Evolutionary conservation across 2,797 vertebrate species (phyloP).

Genomic region (Tragelaphus oryx): DNA sequence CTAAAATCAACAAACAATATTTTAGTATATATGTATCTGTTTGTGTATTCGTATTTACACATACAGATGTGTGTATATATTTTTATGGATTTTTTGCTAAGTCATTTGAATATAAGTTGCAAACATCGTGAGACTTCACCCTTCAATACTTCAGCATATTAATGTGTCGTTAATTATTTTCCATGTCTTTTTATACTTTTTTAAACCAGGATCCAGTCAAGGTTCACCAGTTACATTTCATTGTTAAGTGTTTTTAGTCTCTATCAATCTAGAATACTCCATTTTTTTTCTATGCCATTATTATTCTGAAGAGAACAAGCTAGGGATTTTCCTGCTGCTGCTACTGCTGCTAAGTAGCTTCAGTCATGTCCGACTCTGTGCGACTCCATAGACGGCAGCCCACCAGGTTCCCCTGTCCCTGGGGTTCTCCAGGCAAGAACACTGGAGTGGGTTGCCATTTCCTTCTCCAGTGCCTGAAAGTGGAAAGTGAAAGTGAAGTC

Average conservation of each 20-base stretch:
- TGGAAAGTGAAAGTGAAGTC: too few relatives aligned
- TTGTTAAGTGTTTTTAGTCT: background rate
- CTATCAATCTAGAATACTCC: background rate
- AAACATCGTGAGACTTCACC: background rate
- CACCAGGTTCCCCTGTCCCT: too few relatives aligned
- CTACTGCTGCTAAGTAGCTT: too few relatives aligned
- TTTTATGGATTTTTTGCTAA: background rate
- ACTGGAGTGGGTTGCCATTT: too few relatives aligned
- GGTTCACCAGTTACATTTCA: slow-evolving; percentile 10
- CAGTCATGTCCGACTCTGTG: too few relatives aligned
- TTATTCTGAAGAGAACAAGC: background rate
- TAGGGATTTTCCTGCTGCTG: background rate
- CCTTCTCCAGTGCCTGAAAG: too few relatives aligned
- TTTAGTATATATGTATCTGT: background rate
- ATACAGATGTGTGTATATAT: background rate
- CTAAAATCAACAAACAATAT: background rate
- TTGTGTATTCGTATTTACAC: background rate
- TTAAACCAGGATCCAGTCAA: background rate
- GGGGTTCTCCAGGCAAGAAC: too few relatives aligned
- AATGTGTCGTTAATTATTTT: background rate
- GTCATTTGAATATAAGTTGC: background rate
- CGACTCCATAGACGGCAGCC: too few relatives aligned
- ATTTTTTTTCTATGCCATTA: background rate
- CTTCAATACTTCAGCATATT: background rate
- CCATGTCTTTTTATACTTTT: background rate